Percentiles rank a stretch among this genome's conserved stretches.
Evolutionary conservation across 2,888 invertebrate species (phyloP).

Genomic region (Drosophila ustulata): DNA sequence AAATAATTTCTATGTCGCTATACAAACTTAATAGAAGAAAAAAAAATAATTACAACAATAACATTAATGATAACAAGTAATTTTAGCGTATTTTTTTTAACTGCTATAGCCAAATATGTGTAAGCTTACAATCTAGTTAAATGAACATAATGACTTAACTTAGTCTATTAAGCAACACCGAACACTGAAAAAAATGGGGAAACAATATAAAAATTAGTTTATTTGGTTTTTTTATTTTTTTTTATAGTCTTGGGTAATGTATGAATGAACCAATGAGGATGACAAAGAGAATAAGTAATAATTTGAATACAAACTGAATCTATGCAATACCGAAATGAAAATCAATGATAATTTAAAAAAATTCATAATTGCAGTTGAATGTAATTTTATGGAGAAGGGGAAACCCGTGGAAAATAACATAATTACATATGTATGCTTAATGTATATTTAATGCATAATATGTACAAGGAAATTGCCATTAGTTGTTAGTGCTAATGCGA

Average conservation of each 20-base stretch:
- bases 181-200: slow-evolving; percentile 19
- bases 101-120: slow-evolving; percentile 70
- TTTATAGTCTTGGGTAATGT: slow-evolving; percentile 3
- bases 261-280: neutral
- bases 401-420: slow-evolving; percentile 16
- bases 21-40: slow-evolving; percentile 48
- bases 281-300: slow-evolving; percentile 23
- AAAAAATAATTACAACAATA: slow-evolving; percentile 60
- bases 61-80: slow-evolving; percentile 51
- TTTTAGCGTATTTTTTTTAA: slow-evolving; percentile 72
- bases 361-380: slow-evolving; percentile 25
- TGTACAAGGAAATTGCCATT: slow-evolving; percentile 76
- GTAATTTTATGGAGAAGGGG: slow-evolving; percentile 35
- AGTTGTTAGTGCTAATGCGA: slow-evolving; percentile 77
- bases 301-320: slow-evolving; percentile 37
- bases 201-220: slow-evolving; percentile 30
- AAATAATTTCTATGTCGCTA: slow-evolving; percentile 44
- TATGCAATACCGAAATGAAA: slow-evolving; percentile 42
- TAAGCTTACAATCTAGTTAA: slow-evolving; percentile 63
- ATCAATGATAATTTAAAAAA: slow-evolving; percentile 13
- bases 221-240: slow-evolving; percentile 33
- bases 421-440: slow-evolving; percentile 46
- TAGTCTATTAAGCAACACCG: slow-evolving; percentile 38
- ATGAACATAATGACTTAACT: slow-evolving; percentile 37
- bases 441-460: slow-evolving; percentile 60